phyloP scores from a whole-genome alignment of 2,888 invertebrate genomes.

The Drosophila prolongata region DNA sequence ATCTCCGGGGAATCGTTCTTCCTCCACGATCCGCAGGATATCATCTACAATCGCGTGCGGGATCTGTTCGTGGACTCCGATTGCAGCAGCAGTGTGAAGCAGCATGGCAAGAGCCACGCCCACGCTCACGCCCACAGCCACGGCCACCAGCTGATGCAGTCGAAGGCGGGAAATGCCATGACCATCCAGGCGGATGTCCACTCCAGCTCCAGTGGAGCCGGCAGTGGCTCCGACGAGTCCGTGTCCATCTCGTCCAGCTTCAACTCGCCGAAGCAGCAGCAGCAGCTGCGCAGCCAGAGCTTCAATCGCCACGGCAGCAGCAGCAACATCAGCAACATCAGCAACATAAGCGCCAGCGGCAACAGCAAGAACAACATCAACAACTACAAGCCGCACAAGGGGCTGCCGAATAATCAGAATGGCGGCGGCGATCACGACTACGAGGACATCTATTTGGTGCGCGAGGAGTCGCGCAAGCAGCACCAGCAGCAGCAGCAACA shows the following conservation, averaged over 20 bases:
- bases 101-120: conserved; percentile 50
- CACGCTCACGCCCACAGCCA: conserved; percentile 1
- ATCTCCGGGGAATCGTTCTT: conserved; percentile 90
- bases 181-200: conserved; percentile 94
- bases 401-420: conserved; percentile 45
- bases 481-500: conserved; percentile 59
- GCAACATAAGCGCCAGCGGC: conserved; percentile 9
- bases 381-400: conserved; percentile 47
- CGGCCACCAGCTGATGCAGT: conserved; percentile 38
- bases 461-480: conserved; percentile 86
- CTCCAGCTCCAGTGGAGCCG: conserved; percentile 89
- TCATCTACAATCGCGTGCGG: conserved; percentile 92
- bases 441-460: conserved; percentile 91
- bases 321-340: conserved; percentile 50
- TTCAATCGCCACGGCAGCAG: conserved; percentile 58
- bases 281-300: conserved; percentile 68
- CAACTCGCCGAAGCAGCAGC: conserved; percentile 73
- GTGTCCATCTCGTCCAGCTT: conserved; percentile 86
- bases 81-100: conserved; percentile 81
- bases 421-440: conserved; percentile 89
- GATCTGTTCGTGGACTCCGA: conserved; percentile 90
- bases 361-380: conserved; percentile 27
- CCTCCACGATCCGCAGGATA: conserved; percentile 92
- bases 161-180: conserved; percentile 84
- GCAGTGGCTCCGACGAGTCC: conserved; percentile 87